Conservation (phyloP, 2,113 vertebrate genomes). For the Lycocorax pyrrhopterus region DNA sequence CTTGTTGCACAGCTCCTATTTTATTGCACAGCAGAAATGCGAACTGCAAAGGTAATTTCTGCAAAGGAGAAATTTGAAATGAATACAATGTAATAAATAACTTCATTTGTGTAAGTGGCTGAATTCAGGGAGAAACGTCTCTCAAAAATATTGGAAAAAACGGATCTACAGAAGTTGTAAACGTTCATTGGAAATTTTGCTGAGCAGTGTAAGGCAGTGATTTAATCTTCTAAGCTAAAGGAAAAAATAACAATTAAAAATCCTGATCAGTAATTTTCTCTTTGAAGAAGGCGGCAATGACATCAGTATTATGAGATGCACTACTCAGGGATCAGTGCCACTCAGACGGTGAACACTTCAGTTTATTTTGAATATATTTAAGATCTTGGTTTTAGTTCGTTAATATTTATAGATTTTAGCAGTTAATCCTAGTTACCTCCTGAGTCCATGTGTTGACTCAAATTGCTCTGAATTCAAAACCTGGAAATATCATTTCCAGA, state of each 20-base stretch:
- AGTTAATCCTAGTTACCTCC: neutral
- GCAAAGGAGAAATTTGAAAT: neutral
- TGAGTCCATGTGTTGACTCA: neutral
- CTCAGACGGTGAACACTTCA: neutral
- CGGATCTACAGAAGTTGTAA: neutral
- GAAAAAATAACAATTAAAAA: neutral
- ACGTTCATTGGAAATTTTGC: neutral
- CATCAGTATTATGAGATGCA: neutral
- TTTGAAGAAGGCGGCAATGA: neutral
- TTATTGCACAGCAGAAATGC: neutral
- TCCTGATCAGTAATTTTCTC: neutral
- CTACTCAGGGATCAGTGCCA: neutral
- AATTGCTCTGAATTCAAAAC: neutral
- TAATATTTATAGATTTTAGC: neutral
- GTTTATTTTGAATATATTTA: neutral
- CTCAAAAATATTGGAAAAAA: neutral
- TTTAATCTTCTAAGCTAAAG: neutral
- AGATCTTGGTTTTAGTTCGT: neutral
- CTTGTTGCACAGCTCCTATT: neutral
- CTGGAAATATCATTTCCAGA: neutral
- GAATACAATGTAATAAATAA: neutral
- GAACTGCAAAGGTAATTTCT: neutral
- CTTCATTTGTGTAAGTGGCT: neutral
- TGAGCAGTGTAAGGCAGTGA: neutral
- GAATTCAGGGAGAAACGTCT: neutral